Evolutionary conservation across 1,140 invertebrate species (phyloP).

Genomic region (Himalopsyche phryganea): DNA sequence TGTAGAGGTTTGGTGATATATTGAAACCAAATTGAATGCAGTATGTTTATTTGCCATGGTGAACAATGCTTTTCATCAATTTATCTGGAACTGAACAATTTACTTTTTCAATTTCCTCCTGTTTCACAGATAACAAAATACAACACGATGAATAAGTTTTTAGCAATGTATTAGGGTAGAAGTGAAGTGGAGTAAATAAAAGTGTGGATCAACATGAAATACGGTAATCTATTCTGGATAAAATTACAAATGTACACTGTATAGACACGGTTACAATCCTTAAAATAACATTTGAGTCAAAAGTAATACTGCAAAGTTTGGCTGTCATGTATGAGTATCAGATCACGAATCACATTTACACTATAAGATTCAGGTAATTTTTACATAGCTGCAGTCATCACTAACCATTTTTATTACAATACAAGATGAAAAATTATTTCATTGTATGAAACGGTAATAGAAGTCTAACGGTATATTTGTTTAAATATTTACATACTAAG

Average conservation of each 20-base stretch:
- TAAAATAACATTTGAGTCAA: conserved; percentile 20
- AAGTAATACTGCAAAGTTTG: conserved; percentile 29
- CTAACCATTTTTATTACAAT: background rate
- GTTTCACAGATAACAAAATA: no score
- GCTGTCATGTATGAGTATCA: conserved; percentile 27
- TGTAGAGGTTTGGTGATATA: no score
- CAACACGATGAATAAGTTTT: no score
- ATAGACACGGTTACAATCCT: conserved; percentile 21
- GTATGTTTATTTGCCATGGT: no score
- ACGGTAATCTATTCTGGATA: conserved; percentile 21
- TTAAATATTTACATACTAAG: background rate
- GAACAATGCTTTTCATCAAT: no score
- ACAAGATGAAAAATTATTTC: background rate
- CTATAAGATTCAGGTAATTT: background rate
- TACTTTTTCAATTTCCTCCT: no score
- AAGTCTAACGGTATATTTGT: background rate
- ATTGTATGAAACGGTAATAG: background rate
- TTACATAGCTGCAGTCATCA: background rate
- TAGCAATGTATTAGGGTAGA: no score
- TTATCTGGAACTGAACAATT: no score
- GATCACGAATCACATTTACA: conserved; percentile 8
- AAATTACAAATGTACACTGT: conserved; percentile 23
- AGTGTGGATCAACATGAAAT: conserved; percentile 26
- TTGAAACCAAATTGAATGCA: no score
- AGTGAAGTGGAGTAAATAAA: no score